Conservation (phyloP, 2,888 invertebrate species). For the Hirtodrosophila confusa region DNA sequence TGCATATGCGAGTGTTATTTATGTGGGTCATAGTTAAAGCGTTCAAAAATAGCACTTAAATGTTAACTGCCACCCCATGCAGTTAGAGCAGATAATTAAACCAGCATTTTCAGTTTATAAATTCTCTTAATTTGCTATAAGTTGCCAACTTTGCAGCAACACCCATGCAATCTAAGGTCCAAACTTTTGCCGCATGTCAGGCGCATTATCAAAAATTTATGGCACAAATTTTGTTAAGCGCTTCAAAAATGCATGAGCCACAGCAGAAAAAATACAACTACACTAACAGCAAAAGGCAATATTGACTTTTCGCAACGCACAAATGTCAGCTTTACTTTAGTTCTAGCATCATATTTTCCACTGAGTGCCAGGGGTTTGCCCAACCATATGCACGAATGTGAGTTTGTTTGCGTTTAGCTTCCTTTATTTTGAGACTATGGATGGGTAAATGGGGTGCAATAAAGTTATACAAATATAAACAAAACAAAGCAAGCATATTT, state of each 20-base stretch:
- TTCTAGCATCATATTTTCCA: slow-evolving; percentile 22
- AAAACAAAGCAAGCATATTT: no score
- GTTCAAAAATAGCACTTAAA: background rate
- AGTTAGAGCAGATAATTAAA: slow-evolving; percentile 26
- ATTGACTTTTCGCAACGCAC: slow-evolving; percentile 46
- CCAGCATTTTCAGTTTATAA: slow-evolving; percentile 22
- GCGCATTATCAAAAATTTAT: slow-evolving; percentile 58
- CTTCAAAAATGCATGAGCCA: slow-evolving; percentile 53
- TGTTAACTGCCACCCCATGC: slow-evolving; percentile 3
- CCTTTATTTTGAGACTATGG: background rate
- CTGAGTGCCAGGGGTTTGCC: slow-evolving; percentile 11
- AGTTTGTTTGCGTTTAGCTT: background rate
- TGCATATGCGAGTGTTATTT: no score
- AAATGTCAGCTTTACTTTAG: slow-evolving; percentile 51
- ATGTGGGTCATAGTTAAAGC: no score
- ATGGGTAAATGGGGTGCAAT: no score
- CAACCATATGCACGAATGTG: slow-evolving; percentile 32
- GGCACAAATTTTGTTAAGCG: slow-evolving; percentile 33
- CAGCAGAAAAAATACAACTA: slow-evolving; percentile 1
- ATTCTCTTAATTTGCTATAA: slow-evolving; percentile 39
- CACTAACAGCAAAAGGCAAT: slow-evolving; percentile 20
- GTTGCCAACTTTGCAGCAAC: slow-evolving; percentile 19
- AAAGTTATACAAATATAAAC: no score
- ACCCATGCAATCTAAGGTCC: slow-evolving; percentile 29
- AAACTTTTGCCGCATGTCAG: slow-evolving; percentile 41